Base-by-base conservation (phyloP, 2,888 invertebrate species). In the Piscicola geometra region DNA sequence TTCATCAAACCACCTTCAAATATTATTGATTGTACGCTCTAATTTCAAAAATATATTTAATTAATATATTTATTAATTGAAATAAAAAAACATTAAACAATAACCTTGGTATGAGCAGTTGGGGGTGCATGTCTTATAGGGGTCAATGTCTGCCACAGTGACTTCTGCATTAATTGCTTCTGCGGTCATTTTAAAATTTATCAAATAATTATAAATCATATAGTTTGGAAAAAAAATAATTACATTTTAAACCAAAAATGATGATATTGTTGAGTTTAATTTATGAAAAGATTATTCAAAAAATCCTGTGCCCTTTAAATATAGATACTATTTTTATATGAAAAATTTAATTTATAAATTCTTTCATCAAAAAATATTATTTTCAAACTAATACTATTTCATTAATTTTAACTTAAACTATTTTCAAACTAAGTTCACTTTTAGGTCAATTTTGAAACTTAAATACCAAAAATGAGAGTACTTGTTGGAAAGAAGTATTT, bases 1-100 rank as follows among this genome's bases (percentile, higher is more conserved):
- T 64, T 56, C 73, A 73, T 35, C 28, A 73, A 73, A 30, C 35
- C 30, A 36, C 64, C 73, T 73, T n/a, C 2, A 35, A 64, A 64
- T 36, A 67, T 9, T 28, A 28, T 67, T 32, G 28, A 67, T 9
- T 15, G 21, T 15, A 47, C 21, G 50, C 50, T 21, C 50, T 15
- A 47, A 47, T 47, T 47, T 47, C 21, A 15, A 47, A 9, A 47
- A 47, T 47, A 47, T 47, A 15, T 47, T 47, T 21, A 47, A 15
- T 15, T 47, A 15, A 9, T 47, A 21, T 15, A 47, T n/a, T n/a
- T n/a, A n/a, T n/a, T 41, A 5, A 41, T 41, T 41, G 41, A 41
- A 41, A n/a, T n/a, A n/a, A n/a, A 9, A 41, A 41, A 41, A 41
- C 9, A 41, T 41, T 15, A 5, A 56, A 56, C n/a, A 9, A 25